Evolutionary conservation across 2,797 vertebrate species (phyloP).

Genomic region (Malurus splendens): DNA sequence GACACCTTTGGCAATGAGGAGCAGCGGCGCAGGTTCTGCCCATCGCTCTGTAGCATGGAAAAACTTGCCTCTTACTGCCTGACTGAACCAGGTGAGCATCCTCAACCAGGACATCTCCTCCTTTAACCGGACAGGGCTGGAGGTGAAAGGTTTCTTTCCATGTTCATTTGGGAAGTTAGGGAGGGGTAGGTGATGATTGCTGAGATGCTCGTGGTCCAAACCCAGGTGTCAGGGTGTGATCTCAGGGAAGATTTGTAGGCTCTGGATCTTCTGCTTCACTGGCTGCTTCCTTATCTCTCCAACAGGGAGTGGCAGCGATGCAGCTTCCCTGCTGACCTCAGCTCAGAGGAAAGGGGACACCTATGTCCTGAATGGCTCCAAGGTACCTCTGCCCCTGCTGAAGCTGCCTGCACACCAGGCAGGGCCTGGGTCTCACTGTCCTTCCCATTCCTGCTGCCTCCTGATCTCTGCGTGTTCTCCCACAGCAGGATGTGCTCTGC

Average conservation of each 20-base stretch:
- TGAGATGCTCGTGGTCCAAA: neutral
- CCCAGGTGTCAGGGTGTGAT: accelerated
- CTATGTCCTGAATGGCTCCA: slow-evolving; percentile 91
- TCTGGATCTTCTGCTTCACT: neutral
- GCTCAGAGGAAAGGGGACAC: slow-evolving; percentile 83
- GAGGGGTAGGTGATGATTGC: neutral
- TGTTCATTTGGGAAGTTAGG: neutral
- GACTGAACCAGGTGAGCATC: slow-evolving; percentile 89
- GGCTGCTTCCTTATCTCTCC: neutral
- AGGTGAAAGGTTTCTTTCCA: neutral
- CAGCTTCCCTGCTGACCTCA: slow-evolving; percentile 88
- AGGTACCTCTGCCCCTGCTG: slow-evolving; percentile 73
- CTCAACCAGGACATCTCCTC: neutral
- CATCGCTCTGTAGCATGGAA: slow-evolving; percentile 89
- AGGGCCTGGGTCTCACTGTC: neutral
- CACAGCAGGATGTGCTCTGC: neutral
- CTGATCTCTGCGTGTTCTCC: neutral
- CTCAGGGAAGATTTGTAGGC: neutral
- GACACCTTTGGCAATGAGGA: slow-evolving; percentile 87
- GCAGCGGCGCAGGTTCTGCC: slow-evolving; percentile 86
- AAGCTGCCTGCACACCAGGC: neutral
- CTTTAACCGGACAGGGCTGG: too few species aligned
- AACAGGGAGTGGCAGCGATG: slow-evolving; percentile 92
- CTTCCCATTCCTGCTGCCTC: neutral
- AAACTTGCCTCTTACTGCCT: slow-evolving; percentile 95